Conservation (phyloP, 2,113 vertebrate species). For the Callaeas wilsoni region DNA sequence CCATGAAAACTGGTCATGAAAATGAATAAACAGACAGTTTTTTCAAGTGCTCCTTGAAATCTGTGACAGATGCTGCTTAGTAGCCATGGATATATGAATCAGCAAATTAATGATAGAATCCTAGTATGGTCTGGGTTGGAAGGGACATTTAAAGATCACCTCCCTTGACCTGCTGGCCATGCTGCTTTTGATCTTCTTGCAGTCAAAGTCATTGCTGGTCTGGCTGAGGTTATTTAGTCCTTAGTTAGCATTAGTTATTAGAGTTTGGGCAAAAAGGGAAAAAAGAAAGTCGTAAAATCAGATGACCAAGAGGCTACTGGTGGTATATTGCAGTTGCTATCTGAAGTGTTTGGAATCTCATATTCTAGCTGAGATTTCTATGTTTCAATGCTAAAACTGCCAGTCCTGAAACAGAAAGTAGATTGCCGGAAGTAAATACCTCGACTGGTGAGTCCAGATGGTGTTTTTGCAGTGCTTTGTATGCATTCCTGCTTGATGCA, state of each 20-base stretch:
- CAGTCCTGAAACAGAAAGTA: background rate
- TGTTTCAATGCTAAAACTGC: background rate
- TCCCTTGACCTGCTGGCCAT: background rate
- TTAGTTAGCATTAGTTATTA: background rate
- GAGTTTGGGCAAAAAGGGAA: background rate
- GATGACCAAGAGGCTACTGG: background rate
- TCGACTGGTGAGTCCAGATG: background rate
- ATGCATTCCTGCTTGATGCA: background rate
- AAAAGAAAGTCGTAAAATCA: background rate
- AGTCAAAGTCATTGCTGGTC: background rate
- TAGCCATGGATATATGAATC: background rate
- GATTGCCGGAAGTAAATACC: background rate
- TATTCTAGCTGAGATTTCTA: background rate
- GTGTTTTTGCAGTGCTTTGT: background rate
- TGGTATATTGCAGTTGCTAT: background rate
- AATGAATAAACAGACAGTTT: background rate
- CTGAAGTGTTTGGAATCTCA: background rate
- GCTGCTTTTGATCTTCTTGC: background rate
- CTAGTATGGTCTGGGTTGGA: background rate
- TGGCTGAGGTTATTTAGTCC: background rate
- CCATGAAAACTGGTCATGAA: background rate
- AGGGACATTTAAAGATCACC: background rate
- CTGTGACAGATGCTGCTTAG: background rate
- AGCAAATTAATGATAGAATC: background rate
- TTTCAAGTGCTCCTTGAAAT: background rate